Percentiles rank a stretch among this genome's conserved stretches.
These are phyloP conservation scores for Desmophyllum pertusum DNA, from an alignment of 92 coral and sea anemone species.

Conservation along the genomic window DNA sequence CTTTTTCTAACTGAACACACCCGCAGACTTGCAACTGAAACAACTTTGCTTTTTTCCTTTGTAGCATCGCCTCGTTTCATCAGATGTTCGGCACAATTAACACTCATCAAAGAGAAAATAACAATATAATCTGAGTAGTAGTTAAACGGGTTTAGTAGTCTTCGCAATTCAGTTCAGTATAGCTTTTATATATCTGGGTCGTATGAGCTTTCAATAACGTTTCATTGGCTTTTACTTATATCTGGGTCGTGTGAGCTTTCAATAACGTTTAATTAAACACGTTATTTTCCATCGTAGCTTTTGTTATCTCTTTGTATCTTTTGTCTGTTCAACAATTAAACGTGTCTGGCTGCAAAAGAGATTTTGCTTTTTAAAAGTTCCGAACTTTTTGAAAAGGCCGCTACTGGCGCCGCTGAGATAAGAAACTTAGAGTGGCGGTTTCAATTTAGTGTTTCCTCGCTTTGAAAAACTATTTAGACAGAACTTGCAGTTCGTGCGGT, in stretches of 20 bases:
- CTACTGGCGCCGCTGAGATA: constrained; percentile 33
- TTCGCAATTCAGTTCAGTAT: neutral
- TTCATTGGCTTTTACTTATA: neutral
- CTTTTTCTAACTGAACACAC: neutral
- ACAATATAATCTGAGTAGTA: neutral
- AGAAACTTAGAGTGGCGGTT: constrained; percentile 1
- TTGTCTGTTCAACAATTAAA: constrained; percentile 25
- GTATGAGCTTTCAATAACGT: neutral
- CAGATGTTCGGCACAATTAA: neutral
- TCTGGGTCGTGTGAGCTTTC: neutral
- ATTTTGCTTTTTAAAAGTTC: constrained; percentile 1
- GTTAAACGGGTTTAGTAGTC: neutral
- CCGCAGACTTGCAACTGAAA: neutral
- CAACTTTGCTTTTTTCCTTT: neutral
- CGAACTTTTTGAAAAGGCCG: constrained; percentile 38
- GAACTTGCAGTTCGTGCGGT: neutral
- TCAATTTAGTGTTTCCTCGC: neutral
- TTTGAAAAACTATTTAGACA: neutral
- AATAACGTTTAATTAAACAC: constrained; percentile 1
- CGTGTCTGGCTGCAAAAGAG: neutral
- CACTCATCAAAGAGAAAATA: neutral
- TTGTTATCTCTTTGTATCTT: neutral
- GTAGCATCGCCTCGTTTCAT: neutral
- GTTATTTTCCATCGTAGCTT: constrained; percentile 6
- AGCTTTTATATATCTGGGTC: neutral